Evolutionary conservation across 1,140 invertebrate genomes (phyloP).

Genomic region (Lepidotrigona ventralis): DNA sequence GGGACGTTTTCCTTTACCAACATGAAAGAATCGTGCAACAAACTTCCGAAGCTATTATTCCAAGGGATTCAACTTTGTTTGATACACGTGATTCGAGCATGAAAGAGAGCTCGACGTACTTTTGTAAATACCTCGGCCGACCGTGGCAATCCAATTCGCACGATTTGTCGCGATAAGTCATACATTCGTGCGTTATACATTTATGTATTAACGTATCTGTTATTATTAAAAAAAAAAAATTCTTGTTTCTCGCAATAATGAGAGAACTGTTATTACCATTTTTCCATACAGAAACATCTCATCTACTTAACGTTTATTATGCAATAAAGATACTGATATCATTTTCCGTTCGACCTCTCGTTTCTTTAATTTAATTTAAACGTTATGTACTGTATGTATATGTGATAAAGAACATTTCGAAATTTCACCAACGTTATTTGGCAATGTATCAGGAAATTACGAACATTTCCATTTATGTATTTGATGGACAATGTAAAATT

Average conservation of each 20-base stretch:
- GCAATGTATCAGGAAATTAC: too few species aligned
- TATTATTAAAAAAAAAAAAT: not conserved
- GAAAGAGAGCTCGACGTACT: not conserved
- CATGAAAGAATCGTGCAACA: not conserved
- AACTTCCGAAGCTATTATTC: slow-evolving; percentile 2
- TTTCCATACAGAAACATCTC: not conserved
- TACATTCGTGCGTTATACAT: not conserved
- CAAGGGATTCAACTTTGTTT: not conserved
- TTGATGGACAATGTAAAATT: too few species aligned
- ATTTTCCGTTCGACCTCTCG: not conserved
- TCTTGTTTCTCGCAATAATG: too few species aligned
- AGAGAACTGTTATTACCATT: not conserved
- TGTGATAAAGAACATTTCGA: not conserved
- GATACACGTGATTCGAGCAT: not conserved
- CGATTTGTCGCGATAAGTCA: not conserved
- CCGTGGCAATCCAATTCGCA: not conserved
- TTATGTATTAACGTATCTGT: not conserved
- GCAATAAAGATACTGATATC: not conserved
- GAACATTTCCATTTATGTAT: too few species aligned
- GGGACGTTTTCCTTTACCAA: not conserved
- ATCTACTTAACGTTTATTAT: not conserved
- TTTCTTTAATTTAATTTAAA: not conserved
- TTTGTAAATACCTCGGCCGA: not conserved
- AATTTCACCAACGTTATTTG: not conserved
- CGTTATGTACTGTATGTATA: not conserved